Base-by-base conservation (phyloP, 2,888 invertebrate genomes). In the Archips xylosteana region DNA sequence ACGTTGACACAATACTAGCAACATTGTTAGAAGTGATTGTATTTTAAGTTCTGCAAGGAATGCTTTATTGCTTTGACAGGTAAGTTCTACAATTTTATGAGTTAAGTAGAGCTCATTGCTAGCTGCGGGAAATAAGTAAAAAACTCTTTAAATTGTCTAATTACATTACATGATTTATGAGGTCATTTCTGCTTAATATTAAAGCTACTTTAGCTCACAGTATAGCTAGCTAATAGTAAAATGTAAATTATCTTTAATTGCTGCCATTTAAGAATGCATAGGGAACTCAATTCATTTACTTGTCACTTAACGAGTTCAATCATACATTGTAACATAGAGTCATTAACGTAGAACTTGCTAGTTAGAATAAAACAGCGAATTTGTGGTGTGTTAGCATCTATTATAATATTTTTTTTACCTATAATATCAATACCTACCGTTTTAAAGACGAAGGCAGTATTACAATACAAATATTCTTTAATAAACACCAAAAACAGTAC, bases 1-100 rank as follows among this genome's bases (percentile, higher is more conserved):
- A 57, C 42, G 51, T 65, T 65, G 59, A 73, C 68, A 42, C 49
- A 59, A 42, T 54, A 39, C 51, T 42, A 66, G 49, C 49, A 45
- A 63, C 47, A 51, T 65, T 51, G 51, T 65, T 45, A 12, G 23
- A 12, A 47, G 34, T 10, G 5, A 39, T 62, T 36, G 36, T 15
- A 10, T 5, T 2, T 45, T 62, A 32, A 23, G 5, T n/a, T 32
- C 32, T 57, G 32, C 32, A 57, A 57, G 57, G 51, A 54, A 54
- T 23, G 51, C 32, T 57, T 32, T 32, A 57, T 32, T 57, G 32
- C 10, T 32, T n/a, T 54, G 32, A 57, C 57, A 32, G 54, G 13
- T n/a, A n/a, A 15, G 51, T 15, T 54, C 23, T 23, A 9, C 15
- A 54, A 15, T 23, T 54, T 2, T 15, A 8, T 15, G 23, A 51